phyloP scores from a whole-genome alignment of 1,140 invertebrate species.

The Rhopalosiphum maidis region DNA sequence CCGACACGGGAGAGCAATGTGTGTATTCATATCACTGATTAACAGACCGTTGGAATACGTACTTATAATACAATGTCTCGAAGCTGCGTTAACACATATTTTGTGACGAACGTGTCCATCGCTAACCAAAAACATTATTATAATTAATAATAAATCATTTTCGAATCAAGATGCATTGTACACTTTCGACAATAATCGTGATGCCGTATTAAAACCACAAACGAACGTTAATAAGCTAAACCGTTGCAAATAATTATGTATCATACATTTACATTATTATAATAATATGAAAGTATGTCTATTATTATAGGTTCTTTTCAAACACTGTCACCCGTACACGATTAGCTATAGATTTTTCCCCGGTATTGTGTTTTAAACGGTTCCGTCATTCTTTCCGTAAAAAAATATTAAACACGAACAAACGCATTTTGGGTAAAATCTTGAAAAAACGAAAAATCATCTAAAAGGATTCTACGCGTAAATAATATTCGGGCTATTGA shows the following conservation, averaged over 20 bases:
- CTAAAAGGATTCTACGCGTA: not conserved
- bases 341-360: no score
- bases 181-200: not conserved
- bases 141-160: not conserved
- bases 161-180: not conserved
- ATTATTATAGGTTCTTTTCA: no score
- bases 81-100: not conserved
- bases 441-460: not conserved
- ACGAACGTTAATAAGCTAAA: no score
- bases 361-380: not conserved
- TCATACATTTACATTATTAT: no score
- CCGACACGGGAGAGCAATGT: no score
- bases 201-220: not conserved
- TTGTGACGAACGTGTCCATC: not conserved
- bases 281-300: no score
- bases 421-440: not conserved
- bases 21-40: not conserved
- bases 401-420: not conserved
- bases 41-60: not conserved
- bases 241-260: no score
- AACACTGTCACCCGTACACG: no score
- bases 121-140: not conserved
- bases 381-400: no score
- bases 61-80: not conserved
- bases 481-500: not conserved